Percentiles rank a stretch among this genome's conserved stretches.
Evolutionary conservation across 2,113 vertebrate species (phyloP).

Genomic region (Corythoichthys haematopterus): DNA sequence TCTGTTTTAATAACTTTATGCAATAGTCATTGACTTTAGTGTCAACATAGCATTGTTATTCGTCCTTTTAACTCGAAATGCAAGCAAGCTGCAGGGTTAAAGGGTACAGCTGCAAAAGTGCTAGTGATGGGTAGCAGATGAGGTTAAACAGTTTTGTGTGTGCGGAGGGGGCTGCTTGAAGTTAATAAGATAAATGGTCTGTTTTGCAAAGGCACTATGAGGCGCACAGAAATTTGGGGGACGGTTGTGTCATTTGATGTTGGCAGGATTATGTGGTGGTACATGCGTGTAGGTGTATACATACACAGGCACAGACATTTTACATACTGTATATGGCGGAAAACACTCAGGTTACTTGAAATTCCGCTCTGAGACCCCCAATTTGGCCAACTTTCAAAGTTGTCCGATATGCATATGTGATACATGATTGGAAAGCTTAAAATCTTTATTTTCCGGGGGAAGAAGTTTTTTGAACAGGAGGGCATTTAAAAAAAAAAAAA

Average conservation of each 20-base stretch:
- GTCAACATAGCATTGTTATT: not conserved
- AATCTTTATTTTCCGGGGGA: too few species aligned
- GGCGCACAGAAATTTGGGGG: slow-evolving; percentile 18
- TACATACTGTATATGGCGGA: too few species aligned
- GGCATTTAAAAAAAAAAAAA: too few species aligned
- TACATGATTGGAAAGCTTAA: too few species aligned
- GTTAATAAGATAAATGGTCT: slow-evolving; percentile 71
- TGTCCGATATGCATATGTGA: too few species aligned
- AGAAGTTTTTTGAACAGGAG: too few species aligned
- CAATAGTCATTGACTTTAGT: not conserved
- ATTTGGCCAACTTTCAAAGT: too few species aligned
- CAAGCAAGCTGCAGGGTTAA: slow-evolving; percentile 36
- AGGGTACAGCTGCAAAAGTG: slow-evolving; percentile 48
- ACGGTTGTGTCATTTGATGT: not conserved
- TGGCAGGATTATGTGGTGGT: too few species aligned
- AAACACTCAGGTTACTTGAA: too few species aligned
- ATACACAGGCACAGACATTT: too few species aligned
- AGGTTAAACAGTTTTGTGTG: slow-evolving; percentile 33
- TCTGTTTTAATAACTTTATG: not conserved
- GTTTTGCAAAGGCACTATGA: slow-evolving; percentile 54
- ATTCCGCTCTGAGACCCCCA: too few species aligned
- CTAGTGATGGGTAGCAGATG: slow-evolving; percentile 63
- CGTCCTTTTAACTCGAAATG: slow-evolving; percentile 5
- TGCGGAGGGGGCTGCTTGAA: slow-evolving; percentile 40
- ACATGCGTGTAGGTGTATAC: not conserved